Evolutionary conservation across 2,113 vertebrate genomes (phyloP), one percentile per base, ranked within the genome.

Genomic region (Procavia capensis): DNA sequence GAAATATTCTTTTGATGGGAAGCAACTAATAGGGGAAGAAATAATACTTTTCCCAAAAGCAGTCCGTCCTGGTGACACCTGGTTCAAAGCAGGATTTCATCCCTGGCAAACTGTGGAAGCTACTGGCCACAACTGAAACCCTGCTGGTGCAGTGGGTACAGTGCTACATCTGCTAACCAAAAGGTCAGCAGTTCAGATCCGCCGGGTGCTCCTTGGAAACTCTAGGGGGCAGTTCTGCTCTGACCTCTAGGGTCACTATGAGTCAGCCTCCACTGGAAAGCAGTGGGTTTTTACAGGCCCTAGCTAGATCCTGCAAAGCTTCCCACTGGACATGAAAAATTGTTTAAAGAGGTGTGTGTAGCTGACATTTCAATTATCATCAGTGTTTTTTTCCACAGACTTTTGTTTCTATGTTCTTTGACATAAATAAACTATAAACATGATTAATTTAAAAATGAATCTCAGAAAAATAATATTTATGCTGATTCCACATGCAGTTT

Each of bases 401-500:
- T 93, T 92, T 85, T 85, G 29, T 90, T 84, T 81, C 72, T 82
- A 45, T 50, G 31, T 84, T 86, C 59, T 94, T 93, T 84, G 50
- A 89, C 93, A 91, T 92, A 20, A 87, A 27, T 86, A 54, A 63
- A 43, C 25, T 11, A 86, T 20, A 75, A 92, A 83, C 54, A 50
- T 22, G 17, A 39, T 90, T 85, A 29, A 94, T 50, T 80, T 74
- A 78, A 80, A 86, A 64, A 29, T 6, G 4, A 74, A 10, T 59
- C 86, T 43, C 59, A 79, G 29, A 76, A 84, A 95, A 93, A 93
- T 41, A 7, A 89, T 95, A 84, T 16, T 47, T 79, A 61, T 70
- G 41, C 22, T 70, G 82, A 88, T 59, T 79, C 45, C 75, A 43
- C 78, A 63, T 1, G 5, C 59, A 43, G 25, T 43, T 34, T 25